Base-by-base conservation (phyloP, 92 coral and sea anemone species). In the Zoanthus solanderi region DNA sequence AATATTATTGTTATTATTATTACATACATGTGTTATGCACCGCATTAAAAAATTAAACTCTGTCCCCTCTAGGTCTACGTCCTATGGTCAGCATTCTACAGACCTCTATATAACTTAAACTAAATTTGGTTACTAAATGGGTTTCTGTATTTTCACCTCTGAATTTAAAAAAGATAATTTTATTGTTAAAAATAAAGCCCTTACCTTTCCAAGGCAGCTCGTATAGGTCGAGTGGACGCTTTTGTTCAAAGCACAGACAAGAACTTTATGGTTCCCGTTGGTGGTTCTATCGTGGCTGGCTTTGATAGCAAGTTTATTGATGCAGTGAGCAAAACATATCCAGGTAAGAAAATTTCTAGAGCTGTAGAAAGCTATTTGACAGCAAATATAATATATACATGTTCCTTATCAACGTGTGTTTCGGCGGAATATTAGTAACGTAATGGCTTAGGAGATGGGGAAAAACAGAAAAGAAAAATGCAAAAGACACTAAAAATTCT, bases 151-250 rank as follows among this genome's bases (percentile, higher is more conserved):
- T 34, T 34, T 34, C 42, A 34, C 42, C 3, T 34, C 42, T 34
- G 42, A 1, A 34, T 34, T 34, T 34, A 3, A 34, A 3, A 7
- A 3, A 14, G 8, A 16, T 67, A 30, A 30, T 67, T 6, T 10
- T 0, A 15, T 30, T 2, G 0, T 31, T 77, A 8, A 77, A 77
- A 30, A 34, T 34, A 16, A 52, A 0, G 8, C 3, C 4, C 46
- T 77, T 15, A 44, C 45, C 13, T 81, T 18, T 30, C 79, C 30
- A 86, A 96, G 99, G 99, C 99, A 79, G 95, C 94, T 16, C 92
- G 98, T 83, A 87, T 95, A 57, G 99, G 99, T 13, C 97, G 99
- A 84, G 98, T 96, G 44, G 99, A 96, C 92, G 99, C 99, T 32
- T 95, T 96, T 83, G 90, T 96, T 78, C 99, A 96, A 87, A 95